Conservation (phyloP, 2,113 vertebrate species). For the Aplodontia rufa region DNA sequence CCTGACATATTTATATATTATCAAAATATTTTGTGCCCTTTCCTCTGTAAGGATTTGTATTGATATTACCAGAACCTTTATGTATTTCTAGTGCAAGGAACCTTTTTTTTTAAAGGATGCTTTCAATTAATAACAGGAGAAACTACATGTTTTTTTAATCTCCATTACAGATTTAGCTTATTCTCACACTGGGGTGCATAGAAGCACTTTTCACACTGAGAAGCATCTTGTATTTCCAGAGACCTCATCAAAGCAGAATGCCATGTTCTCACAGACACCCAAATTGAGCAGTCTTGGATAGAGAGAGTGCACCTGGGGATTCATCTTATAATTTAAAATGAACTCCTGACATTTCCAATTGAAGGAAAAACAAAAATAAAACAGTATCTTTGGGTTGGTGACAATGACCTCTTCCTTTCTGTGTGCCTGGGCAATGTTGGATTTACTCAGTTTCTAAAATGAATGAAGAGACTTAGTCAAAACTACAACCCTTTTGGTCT, state of each 20-base stretch:
- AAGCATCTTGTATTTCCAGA: constrained; percentile 18
- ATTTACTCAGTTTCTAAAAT: constrained; percentile 28
- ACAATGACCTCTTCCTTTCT: constrained; percentile 37
- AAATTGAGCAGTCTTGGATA: not conserved
- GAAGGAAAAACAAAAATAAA: not conserved
- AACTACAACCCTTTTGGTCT: constrained; percentile 31
- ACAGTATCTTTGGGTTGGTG: constrained; percentile 7
- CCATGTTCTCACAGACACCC: constrained; percentile 40
- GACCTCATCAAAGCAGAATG: constrained; percentile 43
- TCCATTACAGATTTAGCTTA: constrained; percentile 44
- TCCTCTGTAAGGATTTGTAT: not conserved
- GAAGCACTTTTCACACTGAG: constrained; percentile 41
- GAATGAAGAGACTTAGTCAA: constrained; percentile 61
- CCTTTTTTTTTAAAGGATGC: not conserved
- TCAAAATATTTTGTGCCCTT: not conserved
- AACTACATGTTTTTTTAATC: constrained; percentile 38
- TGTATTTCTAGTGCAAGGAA: not conserved
- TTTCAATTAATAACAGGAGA: not conserved
- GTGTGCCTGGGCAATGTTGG: not conserved
- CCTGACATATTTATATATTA: not conserved
- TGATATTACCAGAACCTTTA: not conserved
- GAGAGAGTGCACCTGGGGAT: constrained; percentile 14
- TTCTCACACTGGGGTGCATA: constrained; percentile 40
- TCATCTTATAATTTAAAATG: constrained; percentile 58
- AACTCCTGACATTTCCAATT: constrained; percentile 28